Evolutionary conservation across 1,140 invertebrate species (phyloP).

Genomic region (Aradophagus sp.): DNA sequence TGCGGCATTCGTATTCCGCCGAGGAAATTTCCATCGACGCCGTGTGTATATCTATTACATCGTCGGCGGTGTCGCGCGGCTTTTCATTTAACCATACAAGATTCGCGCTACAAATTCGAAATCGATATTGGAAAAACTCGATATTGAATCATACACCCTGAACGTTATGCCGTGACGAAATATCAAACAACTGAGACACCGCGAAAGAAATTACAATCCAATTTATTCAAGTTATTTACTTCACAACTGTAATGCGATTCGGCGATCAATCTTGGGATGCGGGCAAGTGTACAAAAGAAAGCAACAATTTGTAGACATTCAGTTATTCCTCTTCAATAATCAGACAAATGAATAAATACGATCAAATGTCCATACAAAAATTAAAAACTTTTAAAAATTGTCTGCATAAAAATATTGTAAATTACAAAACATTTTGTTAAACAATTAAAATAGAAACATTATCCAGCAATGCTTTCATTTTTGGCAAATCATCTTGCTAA

Average conservation of each 20-base stretch:
- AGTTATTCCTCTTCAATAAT: too few species aligned
- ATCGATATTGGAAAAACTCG: slow-evolving; percentile 54
- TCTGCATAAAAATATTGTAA: too few species aligned
- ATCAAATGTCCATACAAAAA: too few species aligned
- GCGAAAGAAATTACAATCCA: slow-evolving; percentile 36
- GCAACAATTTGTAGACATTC: too few species aligned
- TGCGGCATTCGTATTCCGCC: slow-evolving; percentile 48
- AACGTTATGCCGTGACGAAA: slow-evolving; percentile 47
- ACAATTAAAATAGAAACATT: too few species aligned
- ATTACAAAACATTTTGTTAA: too few species aligned
- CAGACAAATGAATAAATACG: too few species aligned
- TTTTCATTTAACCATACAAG: slow-evolving; percentile 34
- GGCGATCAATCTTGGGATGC: too few species aligned
- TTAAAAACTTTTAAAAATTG: too few species aligned
- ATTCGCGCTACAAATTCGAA: slow-evolving; percentile 54
- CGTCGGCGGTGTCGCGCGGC: slow-evolving; percentile 40
- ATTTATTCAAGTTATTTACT: slow-evolving; percentile 29
- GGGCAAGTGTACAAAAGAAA: background rate
- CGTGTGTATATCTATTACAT: slow-evolving; percentile 51
- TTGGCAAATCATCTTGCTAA: too few species aligned
- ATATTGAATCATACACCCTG: slow-evolving; percentile 53
- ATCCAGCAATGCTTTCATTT: too few species aligned
- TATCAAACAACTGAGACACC: slow-evolving; percentile 39
- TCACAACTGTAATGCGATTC: slow-evolving; percentile 31
- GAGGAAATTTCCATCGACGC: slow-evolving; percentile 41